Base-by-base conservation (phyloP, 2,888 invertebrate genomes). In the Cantharis rufa region DNA sequence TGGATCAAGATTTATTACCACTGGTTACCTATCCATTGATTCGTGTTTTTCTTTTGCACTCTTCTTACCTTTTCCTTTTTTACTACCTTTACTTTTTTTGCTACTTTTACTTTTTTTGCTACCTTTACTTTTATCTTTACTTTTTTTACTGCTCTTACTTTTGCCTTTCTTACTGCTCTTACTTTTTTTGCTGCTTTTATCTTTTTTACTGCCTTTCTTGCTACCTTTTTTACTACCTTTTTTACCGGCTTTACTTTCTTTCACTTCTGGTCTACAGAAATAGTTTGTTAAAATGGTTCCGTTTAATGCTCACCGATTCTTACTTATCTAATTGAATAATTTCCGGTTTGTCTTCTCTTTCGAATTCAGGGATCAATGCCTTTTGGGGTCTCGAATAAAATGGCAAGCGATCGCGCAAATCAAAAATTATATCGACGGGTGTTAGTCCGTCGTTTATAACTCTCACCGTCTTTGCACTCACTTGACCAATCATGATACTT, bases 371-470 rank as follows among this genome's bases (percentile, higher is more conserved):
- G 28, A 82, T 81, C 1, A 86, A 77, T 71, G 75, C 15, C 63
- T 80, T 82, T 68, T 75, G 80, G 24, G 80, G 71, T 73, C 75
- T 80, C 11, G 78, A 74, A 66, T 84, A 82, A 66, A 79, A 81
- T 5, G 89, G 88, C 71, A 90, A 89, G 84, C 89, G 89, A 18
- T 91, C 89, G 77, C 88, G 87, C 69, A 92, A 88, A 82, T 90
- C 88, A 77, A 92, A 90, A 69, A 83, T 86, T 0, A 91, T 89
- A n/a, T 89, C 88, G n/a, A 92, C 88, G 2, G 89, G 83, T 62
- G 90, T 89, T 81, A 89, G 89, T 75, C 91, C 90, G 75, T 90
- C 89, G 82, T 93, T 93, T 82, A 91, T 87, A n/a, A 92, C 90
- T 78, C 89, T 89, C 71, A 93, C 89, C 73, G 89, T 89, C 72